Evolutionary conservation across 2,113 vertebrate species (phyloP), one percentile per base, ranked within the genome.

Genomic region (Oriolus oriolus): DNA sequence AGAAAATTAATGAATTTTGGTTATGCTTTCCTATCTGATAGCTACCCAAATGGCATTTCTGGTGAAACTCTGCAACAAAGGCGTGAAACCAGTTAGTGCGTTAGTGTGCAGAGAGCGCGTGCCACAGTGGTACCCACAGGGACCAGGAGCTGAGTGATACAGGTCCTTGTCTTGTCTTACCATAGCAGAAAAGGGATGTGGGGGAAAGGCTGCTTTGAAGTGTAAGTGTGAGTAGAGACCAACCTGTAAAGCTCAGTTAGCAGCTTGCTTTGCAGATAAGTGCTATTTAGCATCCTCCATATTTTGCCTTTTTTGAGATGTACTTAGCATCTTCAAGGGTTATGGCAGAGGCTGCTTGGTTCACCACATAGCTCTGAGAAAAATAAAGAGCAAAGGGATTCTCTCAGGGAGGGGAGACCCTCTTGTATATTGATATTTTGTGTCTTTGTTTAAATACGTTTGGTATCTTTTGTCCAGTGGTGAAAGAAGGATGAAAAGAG

Each of bases 21-120:
- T 75, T 49, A 27, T n/a, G 68, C 13, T 91, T 89, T 75, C 31
- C 30, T 85, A 33, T 54, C 28, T 14, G 4, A 9, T 81, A 68
- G 56, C 60, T 87, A 65, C 54, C n/a, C 64, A 90, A 91, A 85
- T 92, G 93, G 33, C 27, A 83, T 80, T 93, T 94, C 68, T 95
- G 82, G 42, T 95, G 74, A 83, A 94, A 64, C 78, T 81, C 19
- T 68, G 53, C 52, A n/a, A 23, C 21, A 53, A 22, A 53, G 37
- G 39, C 35, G 16, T 79, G 70, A 87, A 86, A 71, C 78, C 53
- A 8, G 7, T 28, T 59, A 92, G 76, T 54, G 37, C 49, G 85
- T 80, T 66, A 64, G 84, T 7, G 16, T 71, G 60, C 31, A n/a
- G 50, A 45, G 56, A 88, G 78, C 28, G n/a, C 3, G 24, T 82